Evolutionary conservation across 2,888 invertebrate genomes (phyloP), one percentile per base, ranked within the genome.

Genomic region (Stenodema calcarata): DNA sequence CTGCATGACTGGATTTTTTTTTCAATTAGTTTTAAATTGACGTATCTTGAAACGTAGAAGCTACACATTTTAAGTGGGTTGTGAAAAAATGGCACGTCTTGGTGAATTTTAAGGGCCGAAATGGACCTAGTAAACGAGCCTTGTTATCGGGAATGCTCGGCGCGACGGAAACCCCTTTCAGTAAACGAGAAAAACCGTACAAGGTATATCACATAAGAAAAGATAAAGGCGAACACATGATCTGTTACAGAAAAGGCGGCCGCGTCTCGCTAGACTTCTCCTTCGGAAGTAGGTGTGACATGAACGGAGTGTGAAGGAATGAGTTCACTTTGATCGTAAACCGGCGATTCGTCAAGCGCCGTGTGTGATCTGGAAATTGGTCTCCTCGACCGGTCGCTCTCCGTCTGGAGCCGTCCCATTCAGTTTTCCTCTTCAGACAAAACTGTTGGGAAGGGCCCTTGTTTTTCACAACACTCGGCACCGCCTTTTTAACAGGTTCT

Each of bases 291-390:
- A 73, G 73, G 73, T 73, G 73, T 73, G 73, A 73, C 73, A 73
- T 73, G 73, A 73, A 30, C 73, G 35, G 30, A 35, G 73, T 73
- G 73, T 35, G 35, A 73, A 73, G 35, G 73, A 35, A 73, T 23
- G 73, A 18, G 80, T 79, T 30, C 50, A 47, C 80, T 80, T 80
- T 80, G 80, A 80, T 80, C 80, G 50, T 47, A 47, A 73, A 47
- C 80, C 80, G 80, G 30, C 80, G 80, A 80, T 80, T 80, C 80
- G 80, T 80, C 80, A 80, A 30, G 80, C 80, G 47, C 80, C 80
- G 80, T 80, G 80, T 80, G 80, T 80, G 80, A 80, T 80, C 80
- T 73, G 30, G 73, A 73, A 73, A 73, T 73, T 35, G 30, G 30
- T 35, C 73, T 12, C 28, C 16, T 16, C 50, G 50, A 16, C 54